Base-by-base conservation (phyloP, 2,888 invertebrate species). In the Graphium colonna region DNA sequence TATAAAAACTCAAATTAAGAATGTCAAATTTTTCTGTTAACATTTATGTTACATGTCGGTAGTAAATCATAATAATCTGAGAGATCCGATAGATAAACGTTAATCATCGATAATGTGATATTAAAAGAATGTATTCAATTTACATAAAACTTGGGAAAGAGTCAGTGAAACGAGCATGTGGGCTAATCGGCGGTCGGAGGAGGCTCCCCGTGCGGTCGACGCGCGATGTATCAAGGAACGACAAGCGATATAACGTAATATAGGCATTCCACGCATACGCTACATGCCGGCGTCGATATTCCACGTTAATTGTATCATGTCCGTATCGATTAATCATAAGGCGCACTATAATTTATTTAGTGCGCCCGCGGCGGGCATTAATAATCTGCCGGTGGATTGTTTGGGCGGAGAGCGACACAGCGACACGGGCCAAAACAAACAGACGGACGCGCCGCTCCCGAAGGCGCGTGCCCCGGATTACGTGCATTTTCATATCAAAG, bases 401-500 rank as follows among this genome's bases (percentile, higher is more conserved):
- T 49, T 51, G 38, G 33, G 45, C 31, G 77, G 79, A 80, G 84
- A 81, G 83, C 82, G 82, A 78, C 73, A 76, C n/a, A n/a, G n/a
- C 72, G 76, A 73, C 71, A 69, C 67, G 64, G 71, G 69, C 73
- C 66, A 75, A 73, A 69, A 69, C 77, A 81, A 81, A 82, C 79
- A 75, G 72, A 76, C 73, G 79, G 79, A 78, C 76, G 62, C 69
- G 76, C 73, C 74, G 73, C 74, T 75, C 76, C 75, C 79, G 62
- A 58, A 70, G 64, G 77, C 87, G 86, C 88, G 88, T 88, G 87
- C 77, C 83, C 55, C 57, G 84, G 88, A 86, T 89, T 87, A 86
- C 71, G 65, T 69, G 73, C 75, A 88, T 88, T 89, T 88, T 89
- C 86, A 88, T 88, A 87, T 88, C 80, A 88, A 87, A 87, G 79